phyloP scores from a whole-genome alignment of 2,797 vertebrate genomes.

The Moxostoma hubbsi region DNA sequence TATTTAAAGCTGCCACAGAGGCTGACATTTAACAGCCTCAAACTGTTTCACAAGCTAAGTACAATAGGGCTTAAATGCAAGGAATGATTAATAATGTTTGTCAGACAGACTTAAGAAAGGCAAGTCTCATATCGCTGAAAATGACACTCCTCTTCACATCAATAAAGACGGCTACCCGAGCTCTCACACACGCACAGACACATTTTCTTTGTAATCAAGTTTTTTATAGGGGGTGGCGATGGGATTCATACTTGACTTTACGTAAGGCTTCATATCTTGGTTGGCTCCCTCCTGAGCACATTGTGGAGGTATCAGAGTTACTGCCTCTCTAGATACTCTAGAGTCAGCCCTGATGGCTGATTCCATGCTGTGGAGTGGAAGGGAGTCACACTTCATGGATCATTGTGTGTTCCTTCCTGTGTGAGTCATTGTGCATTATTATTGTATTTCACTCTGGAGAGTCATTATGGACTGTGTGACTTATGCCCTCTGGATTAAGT shows the following conservation, averaged over 20 bases:
- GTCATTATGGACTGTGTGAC: conserved; percentile 67
- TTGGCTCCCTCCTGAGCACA: neutral
- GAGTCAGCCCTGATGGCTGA: conserved; percentile 17
- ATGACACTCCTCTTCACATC: conserved; percentile 32
- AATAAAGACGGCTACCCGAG: neutral
- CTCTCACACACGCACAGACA: conserved; percentile 24
- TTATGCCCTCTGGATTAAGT: conserved; percentile 72
- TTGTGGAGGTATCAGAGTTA: neutral
- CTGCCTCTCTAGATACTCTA: neutral
- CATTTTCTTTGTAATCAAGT: conserved; percentile 14
- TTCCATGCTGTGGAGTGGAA: conserved; percentile 22
- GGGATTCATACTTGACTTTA: neutral
- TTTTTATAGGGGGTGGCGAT: neutral
- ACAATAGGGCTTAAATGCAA: conserved; percentile 29
- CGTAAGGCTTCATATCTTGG: neutral
- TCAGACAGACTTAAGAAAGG: conserved; percentile 21
- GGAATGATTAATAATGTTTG: conserved; percentile 17
- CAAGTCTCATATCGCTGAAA: conserved; percentile 35
- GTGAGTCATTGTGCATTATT: conserved; percentile 66
- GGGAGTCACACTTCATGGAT: conserved; percentile 37
- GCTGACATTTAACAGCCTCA: conserved; percentile 20
- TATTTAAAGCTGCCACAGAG: conserved; percentile 26
- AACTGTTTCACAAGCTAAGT: conserved; percentile 30
- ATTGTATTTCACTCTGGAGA: conserved; percentile 73
- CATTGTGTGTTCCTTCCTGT: conserved; percentile 74